Conservation (phyloP, 2,113 vertebrate genomes). For the Rhabdomys dilectus region DNA sequence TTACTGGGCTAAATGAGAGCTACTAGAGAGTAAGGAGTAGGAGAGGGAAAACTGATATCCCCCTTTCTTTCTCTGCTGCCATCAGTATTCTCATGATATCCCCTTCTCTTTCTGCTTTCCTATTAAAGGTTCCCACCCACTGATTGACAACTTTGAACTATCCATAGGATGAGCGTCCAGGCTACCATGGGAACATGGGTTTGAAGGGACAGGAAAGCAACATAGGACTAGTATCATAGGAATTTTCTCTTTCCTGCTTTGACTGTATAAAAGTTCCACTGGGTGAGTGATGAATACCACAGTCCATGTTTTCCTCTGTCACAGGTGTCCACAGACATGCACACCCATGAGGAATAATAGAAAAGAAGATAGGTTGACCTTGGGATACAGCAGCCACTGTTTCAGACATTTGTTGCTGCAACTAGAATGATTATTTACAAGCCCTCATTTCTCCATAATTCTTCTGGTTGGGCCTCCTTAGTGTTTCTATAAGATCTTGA, state of each 20-base stretch:
- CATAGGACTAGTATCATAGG: fast-evolving
- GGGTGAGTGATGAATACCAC: not conserved
- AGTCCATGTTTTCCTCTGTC: not conserved
- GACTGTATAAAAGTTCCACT: not conserved
- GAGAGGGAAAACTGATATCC: not conserved
- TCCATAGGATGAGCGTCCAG: not conserved
- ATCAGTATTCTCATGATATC: fast-evolving
- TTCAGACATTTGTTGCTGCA: not conserved
- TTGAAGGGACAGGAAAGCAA: not conserved
- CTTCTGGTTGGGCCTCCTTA: not conserved
- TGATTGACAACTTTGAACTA: no score
- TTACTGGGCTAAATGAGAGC: not conserved
- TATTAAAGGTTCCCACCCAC: fast-evolving
- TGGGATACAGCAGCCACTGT: not conserved
- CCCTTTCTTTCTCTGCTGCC: not conserved
- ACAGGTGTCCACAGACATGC: fast-evolving
- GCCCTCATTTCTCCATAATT: not conserved
- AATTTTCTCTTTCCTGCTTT: not conserved
- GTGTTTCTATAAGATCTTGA: not conserved
- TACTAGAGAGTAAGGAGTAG: not conserved
- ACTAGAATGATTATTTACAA: not conserved
- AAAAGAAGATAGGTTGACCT: not conserved
- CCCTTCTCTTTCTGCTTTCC: not conserved
- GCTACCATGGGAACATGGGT: fast-evolving
- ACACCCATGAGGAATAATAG: not conserved